Evolutionary conservation across 2,888 invertebrate genomes (phyloP).

Genomic region (Syrista parreyssii): DNA sequence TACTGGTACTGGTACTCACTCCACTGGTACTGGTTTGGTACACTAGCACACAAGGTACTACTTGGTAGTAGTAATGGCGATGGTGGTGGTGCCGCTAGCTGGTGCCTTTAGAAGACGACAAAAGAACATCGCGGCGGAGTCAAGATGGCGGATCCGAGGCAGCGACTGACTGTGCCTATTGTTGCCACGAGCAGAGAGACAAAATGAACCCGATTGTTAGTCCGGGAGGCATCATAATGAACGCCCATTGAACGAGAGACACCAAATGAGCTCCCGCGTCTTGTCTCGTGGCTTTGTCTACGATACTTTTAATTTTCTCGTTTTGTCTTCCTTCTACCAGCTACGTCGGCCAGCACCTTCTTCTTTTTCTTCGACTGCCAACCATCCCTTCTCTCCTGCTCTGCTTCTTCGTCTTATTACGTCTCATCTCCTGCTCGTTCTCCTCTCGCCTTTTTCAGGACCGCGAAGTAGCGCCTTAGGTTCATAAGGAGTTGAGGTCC

Average conservation of each 20-base stretch:
- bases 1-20: background rate
- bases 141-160: conserved; percentile 59
- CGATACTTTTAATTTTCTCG: conserved; percentile 63
- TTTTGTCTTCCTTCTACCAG: conserved; percentile 42
- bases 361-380: background rate
- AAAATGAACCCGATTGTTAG: conserved; percentile 65
- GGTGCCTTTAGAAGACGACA: conserved; percentile 57
- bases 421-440: background rate
- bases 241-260: conserved; percentile 61
- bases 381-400: background rate
- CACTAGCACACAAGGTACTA: background rate
- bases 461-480: background rate
- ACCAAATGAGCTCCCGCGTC: conserved; percentile 63
- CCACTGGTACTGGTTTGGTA: background rate
- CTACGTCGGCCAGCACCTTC: background rate
- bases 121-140: conserved; percentile 61
- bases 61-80: background rate
- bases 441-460: background rate
- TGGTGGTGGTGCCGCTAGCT: conserved; percentile 7
- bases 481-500: background rate
- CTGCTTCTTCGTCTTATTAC: background rate
- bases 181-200: conserved; percentile 61
- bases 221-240: conserved; percentile 63
- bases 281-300: conserved; percentile 58
- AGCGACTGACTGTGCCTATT: conserved; percentile 46